Conservation (phyloP, 2,797 vertebrate species). For the Aplochiton taeniatus region DNA sequence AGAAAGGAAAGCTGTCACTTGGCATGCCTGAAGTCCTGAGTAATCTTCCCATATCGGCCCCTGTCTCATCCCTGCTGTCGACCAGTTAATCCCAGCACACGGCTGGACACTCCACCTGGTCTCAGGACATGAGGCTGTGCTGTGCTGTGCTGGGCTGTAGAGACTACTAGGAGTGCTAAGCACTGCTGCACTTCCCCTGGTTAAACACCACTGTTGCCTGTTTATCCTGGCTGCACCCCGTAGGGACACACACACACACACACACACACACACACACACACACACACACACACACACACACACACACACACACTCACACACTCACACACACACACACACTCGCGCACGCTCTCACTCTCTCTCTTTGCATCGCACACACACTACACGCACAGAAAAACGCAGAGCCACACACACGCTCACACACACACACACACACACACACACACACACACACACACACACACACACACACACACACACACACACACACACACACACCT, state of each 20-base stretch:
- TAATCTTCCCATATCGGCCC: no score
- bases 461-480: not conserved
- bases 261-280: not conserved
- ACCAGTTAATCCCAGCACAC: no score
- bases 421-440: not conserved
- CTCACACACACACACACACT: slow-evolving; percentile 1
- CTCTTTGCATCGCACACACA: not conserved
- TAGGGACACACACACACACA: not conserved
- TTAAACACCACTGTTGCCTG: no score
- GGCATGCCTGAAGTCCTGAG: no score
- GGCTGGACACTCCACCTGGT: no score
- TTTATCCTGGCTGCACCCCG: no score
- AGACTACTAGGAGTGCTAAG: no score
- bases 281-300: not conserved
- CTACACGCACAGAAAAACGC: not conserved
- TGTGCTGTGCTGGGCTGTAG: no score
- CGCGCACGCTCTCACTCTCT: not conserved
- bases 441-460: not conserved
- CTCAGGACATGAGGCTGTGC: no score
- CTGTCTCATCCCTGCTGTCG: no score
- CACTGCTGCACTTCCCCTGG: no score
- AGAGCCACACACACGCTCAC: not conserved
- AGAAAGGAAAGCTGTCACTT: no score
- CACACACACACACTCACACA: not conserved
- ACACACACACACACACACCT: not conserved